Percentiles rank a stretch among this genome's conserved stretches.
Conservation (phyloP, 2,888 invertebrate species). For the Torymus aiolomorphi region DNA sequence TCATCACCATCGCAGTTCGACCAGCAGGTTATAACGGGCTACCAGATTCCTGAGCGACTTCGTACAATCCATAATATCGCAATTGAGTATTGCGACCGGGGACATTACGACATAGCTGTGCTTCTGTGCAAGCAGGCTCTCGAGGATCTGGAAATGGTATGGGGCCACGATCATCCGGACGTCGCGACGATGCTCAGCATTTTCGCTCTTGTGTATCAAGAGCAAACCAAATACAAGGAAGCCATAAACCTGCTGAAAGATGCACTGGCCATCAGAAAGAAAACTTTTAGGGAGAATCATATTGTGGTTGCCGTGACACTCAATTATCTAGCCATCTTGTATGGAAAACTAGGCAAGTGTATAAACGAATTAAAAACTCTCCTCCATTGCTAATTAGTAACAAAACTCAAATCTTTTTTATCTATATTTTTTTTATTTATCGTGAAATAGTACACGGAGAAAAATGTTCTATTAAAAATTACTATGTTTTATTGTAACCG, state of each 20-base stretch:
- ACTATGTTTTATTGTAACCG: too few species aligned
- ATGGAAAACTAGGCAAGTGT: constrained; percentile 91
- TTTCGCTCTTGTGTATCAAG: constrained; percentile 96
- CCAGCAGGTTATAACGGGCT: constrained; percentile 94
- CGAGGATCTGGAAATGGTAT: constrained; percentile 98
- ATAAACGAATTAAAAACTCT: too few species aligned
- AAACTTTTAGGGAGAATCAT: constrained; percentile 98
- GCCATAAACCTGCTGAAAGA: constrained; percentile 98
- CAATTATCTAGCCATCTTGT: constrained; percentile 98
- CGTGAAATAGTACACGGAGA: too few species aligned
- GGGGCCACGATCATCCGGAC: constrained; percentile 99
- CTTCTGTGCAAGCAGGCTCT: constrained; percentile 99
- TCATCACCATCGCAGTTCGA: constrained; percentile 96
- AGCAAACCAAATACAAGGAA: constrained; percentile 99
- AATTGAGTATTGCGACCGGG: constrained; percentile 99
- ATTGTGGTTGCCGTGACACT: constrained; percentile 99
- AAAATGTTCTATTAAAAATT: too few species aligned
- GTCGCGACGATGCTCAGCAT: constrained; percentile 99
- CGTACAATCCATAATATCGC: constrained; percentile 99
- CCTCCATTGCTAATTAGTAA: too few species aligned
- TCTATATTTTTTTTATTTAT: too few species aligned
- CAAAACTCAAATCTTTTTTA: too few species aligned
- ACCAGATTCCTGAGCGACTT: constrained; percentile 98
- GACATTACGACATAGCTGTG: constrained; percentile 98
- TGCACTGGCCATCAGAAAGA: constrained; percentile 97